Conservation (phyloP, 2,888 invertebrate species). For the Rotaria magnacalcarata region DNA sequence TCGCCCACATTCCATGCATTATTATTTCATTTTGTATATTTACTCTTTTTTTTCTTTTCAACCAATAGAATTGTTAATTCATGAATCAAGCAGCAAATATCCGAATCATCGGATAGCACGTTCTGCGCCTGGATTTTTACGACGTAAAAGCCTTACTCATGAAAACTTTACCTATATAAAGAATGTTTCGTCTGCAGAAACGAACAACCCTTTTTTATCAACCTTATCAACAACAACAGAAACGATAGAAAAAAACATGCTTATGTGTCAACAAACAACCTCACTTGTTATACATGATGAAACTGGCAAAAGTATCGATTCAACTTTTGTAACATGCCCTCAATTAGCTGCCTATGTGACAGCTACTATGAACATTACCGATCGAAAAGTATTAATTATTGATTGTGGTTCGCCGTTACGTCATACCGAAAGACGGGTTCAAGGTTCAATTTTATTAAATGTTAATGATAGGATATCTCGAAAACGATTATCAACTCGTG, state of each 20-base stretch:
- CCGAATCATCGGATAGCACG: background rate
- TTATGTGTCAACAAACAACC: background rate
- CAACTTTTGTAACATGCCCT: background rate
- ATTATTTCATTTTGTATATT: background rate
- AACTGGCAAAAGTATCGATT: background rate
- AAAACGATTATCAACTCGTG: conserved; percentile 6
- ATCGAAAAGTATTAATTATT: background rate
- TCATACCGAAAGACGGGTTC: background rate
- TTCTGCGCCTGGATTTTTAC: background rate
- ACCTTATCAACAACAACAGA: background rate
- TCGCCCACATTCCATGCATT: background rate
- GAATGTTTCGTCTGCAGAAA: background rate
- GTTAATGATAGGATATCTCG: conserved; percentile 10
- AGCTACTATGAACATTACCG: background rate
- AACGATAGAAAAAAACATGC: background rate
- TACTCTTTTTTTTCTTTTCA: background rate
- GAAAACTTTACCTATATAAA: background rate
- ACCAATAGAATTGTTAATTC: background rate
- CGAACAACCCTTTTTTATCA: background rate
- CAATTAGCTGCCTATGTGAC: background rate
- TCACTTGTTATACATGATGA: background rate
- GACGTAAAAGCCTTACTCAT: conserved; percentile 1
- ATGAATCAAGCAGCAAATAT: background rate
- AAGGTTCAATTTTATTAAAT: background rate
- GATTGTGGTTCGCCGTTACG: conserved; percentile 11